Percentiles rank a stretch among this genome's conserved stretches.
These are phyloP conservation scores for Henricia sp. DNA, from an alignment of 53 echinoderm and acorn worm genomes.

Conservation along the genomic window DNA sequence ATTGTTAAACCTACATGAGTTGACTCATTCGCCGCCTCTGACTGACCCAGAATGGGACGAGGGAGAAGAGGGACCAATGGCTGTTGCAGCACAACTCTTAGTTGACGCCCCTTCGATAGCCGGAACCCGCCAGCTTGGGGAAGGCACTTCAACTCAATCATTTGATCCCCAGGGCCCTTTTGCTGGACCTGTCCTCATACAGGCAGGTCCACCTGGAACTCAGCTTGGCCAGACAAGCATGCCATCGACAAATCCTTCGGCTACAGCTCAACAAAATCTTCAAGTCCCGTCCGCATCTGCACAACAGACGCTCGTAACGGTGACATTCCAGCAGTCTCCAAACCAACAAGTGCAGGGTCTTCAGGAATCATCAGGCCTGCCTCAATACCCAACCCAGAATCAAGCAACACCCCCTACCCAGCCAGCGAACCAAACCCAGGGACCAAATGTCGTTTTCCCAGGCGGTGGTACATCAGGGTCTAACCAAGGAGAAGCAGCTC, in stretches of 20 bases:
- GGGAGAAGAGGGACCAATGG: slow-evolving; percentile 54
- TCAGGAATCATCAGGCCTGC: slow-evolving; percentile 8
- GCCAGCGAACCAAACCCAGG: not conserved
- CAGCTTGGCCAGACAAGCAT: not conserved
- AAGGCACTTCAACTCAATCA: not conserved
- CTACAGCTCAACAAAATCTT: not conserved
- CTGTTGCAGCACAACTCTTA: slow-evolving; percentile 43
- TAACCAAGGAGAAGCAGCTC: slow-evolving; percentile 6
- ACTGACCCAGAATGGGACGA: slow-evolving; percentile 65
- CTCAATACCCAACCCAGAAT: slow-evolving; percentile 38
- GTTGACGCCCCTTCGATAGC: slow-evolving; percentile 46
- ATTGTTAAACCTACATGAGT: slow-evolving; percentile 73
- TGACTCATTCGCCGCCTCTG: slow-evolving; percentile 62
- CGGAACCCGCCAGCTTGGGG: slow-evolving; percentile 18
- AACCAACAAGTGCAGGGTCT: slow-evolving; percentile 9
- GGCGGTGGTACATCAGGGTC: not conserved
- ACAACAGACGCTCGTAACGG: slow-evolving; percentile 6
- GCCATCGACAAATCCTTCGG: too few relatives aligned
- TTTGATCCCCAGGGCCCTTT: slow-evolving; percentile 34
- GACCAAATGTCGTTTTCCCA: slow-evolving; percentile 23
- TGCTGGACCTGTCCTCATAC: not conserved
- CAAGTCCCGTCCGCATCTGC: not conserved
- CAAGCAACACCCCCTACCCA: not conserved
- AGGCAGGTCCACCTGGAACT: slow-evolving; percentile 19
- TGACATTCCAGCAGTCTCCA: slow-evolving; percentile 1